phyloP scores from a whole-genome alignment of 2,113 vertebrate species.

The Callionymus lyra region DNA sequence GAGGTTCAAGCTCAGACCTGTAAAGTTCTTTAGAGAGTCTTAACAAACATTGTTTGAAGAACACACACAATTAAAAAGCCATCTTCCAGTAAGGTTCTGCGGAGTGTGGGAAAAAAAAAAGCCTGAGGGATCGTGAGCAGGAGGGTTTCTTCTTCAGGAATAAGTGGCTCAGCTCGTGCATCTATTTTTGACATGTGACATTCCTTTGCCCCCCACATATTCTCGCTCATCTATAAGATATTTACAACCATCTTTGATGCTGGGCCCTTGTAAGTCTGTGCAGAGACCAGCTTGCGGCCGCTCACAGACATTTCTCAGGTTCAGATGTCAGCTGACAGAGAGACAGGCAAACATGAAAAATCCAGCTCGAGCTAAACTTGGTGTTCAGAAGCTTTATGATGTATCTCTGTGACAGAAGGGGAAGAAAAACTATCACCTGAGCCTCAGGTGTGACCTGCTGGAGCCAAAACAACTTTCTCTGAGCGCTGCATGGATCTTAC shows the following conservation, averaged over 20 bases:
- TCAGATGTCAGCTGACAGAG: conserved; percentile 62
- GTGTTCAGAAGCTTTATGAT: conserved; percentile 43
- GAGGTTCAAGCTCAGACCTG: not conserved
- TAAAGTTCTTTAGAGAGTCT: conserved; percentile 27
- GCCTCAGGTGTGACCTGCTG: conserved; percentile 29
- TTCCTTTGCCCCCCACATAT: conserved; percentile 66
- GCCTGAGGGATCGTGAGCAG: conserved; percentile 15
- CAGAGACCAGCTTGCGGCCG: conserved; percentile 46
- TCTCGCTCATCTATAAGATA: conserved; percentile 73
- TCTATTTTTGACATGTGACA: conserved; percentile 74
- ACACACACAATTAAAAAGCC: conserved; percentile 34
- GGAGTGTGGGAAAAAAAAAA: conserved; percentile 52
- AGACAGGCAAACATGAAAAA: conserved; percentile 69
- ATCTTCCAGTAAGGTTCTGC: conserved; percentile 30
- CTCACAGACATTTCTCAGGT: conserved; percentile 69
- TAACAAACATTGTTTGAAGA: conserved; percentile 24
- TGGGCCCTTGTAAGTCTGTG: conserved; percentile 48
- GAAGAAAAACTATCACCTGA: conserved; percentile 55
- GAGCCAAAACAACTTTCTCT: conserved; percentile 28
- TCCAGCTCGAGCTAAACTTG: conserved; percentile 53
- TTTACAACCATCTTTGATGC: conserved; percentile 73
- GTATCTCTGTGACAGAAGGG: conserved; percentile 52
- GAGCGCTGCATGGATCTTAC: not conserved
- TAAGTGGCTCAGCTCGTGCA: conserved; percentile 38
- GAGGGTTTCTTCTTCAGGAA: conserved; percentile 35